phyloP scores from a whole-genome alignment of 2,888 invertebrate genomes.

The Ceramica pisi region DNA sequence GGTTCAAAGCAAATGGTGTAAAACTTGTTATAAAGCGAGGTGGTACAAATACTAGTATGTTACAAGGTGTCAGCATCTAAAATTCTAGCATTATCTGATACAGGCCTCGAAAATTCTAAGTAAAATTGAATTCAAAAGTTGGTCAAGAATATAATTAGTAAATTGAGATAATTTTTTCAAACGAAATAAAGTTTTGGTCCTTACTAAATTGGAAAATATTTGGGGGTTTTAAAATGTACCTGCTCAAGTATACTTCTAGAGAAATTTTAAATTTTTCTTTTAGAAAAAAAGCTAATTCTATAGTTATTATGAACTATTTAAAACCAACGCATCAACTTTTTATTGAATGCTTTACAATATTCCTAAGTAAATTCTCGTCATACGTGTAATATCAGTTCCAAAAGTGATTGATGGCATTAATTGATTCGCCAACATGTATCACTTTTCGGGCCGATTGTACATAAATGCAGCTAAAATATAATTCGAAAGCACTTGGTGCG shows the following conservation, averaged over 20 bases:
- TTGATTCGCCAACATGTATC: slow-evolving; percentile 34
- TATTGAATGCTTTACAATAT: slow-evolving; percentile 62
- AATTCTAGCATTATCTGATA: slow-evolving; percentile 79
- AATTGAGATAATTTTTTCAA: slow-evolving; percentile 72
- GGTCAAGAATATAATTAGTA: slow-evolving; percentile 78
- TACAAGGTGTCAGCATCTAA: slow-evolving; percentile 77
- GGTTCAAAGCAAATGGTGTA: slow-evolving; percentile 79
- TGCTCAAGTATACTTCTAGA: slow-evolving; percentile 69
- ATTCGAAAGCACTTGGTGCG: slow-evolving; percentile 72
- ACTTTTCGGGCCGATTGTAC: slow-evolving; percentile 55
- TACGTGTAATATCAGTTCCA: slow-evolving; percentile 53
- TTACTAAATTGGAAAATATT: slow-evolving; percentile 77
- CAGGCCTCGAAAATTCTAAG: slow-evolving; percentile 81
- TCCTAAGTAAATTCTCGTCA: slow-evolving; percentile 56
- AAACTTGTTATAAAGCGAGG: slow-evolving; percentile 79
- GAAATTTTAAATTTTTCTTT: slow-evolving; percentile 71
- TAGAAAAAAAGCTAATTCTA: slow-evolving; percentile 72
- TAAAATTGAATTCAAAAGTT: slow-evolving; percentile 80
- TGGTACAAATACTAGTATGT: slow-evolving; percentile 74
- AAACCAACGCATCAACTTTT: slow-evolving; percentile 63
- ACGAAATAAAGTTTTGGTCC: slow-evolving; percentile 79
- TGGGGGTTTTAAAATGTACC: slow-evolving; percentile 69
- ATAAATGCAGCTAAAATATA: slow-evolving; percentile 61
- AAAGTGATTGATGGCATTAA: slow-evolving; percentile 53
- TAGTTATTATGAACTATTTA: slow-evolving; percentile 69